Evolutionary conservation across 2,888 invertebrate species (phyloP), one percentile per base, ranked within the genome.

Genomic region (Theodoxus fluviatilis): DNA sequence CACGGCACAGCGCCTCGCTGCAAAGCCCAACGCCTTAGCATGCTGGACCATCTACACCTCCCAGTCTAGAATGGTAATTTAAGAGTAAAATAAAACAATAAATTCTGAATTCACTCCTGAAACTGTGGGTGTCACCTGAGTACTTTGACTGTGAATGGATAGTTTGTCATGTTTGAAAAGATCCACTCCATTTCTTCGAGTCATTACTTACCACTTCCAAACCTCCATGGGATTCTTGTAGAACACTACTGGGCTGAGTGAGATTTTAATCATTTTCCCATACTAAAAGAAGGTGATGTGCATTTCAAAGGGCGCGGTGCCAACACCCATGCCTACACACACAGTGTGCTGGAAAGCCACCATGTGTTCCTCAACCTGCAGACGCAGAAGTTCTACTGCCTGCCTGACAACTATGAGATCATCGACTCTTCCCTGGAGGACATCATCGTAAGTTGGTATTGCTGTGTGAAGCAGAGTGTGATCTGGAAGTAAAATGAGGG

Each of bases 381-480:
- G 80, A 98, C 98, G 0, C 89, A 99, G 73, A 94, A 96, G 85
- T 99, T 99, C 88, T 99, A 99, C 88, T 99, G 99, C 86, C 89
- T 99, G 73, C 99, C 99, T 0, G 99, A 99, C 86, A 99, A 99
- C 88, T 99, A 99, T 89, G 97, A 99, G 90, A 96, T 99, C 79
- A 94, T 98, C 80, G 96, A 96, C 92, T 90, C 90, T 87, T 98
- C 98, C 0, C 88, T 99, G 75, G 98, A 98, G 87, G 99, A 99
- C 84, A 99, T 99, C 71, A 98, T 88, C 78, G 89, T 89, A 74
- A 79, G 82, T 77, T 40, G 22, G 22, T n/a, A n/a, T n/a, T n/a
- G n/a, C n/a, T n/a, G n/a, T n/a, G n/a, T n/a, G n/a, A n/a, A n/a
- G n/a, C n/a, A n/a, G n/a, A n/a, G n/a, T n/a, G n/a, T n/a, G n/a